These are phyloP conservation scores for Philypnodon macrostomus DNA, from an alignment of 2,797 vertebrate species.

Conservation along the genomic window DNA sequence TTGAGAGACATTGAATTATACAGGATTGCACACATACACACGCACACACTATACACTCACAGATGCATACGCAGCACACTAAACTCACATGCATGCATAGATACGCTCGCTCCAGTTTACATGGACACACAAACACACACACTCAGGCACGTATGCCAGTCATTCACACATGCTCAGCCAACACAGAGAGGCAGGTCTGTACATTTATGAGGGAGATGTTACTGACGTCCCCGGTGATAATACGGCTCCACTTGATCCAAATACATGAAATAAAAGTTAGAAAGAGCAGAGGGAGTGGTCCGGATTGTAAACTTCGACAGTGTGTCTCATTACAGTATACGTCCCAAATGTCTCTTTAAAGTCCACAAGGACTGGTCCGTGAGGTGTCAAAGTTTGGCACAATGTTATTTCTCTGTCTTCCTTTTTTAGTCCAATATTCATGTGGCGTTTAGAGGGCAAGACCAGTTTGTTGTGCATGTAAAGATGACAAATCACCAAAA, in stretches of 20 bases:
- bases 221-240: slow-evolving; percentile 72
- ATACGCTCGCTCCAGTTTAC: slow-evolving; percentile 19
- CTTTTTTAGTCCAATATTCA: slow-evolving; percentile 47
- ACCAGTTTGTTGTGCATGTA: slow-evolving; percentile 85
- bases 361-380: slow-evolving; percentile 61
- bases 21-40: slow-evolving; percentile 61
- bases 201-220: slow-evolving; percentile 80
- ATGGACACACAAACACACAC: slow-evolving; percentile 15
- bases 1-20: slow-evolving; percentile 74
- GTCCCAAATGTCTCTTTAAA: slow-evolving; percentile 50
- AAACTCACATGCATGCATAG: slow-evolving; percentile 56
- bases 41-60: slow-evolving; percentile 54
- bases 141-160: slow-evolving; percentile 45
- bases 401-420: slow-evolving; percentile 56
- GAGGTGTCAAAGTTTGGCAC: slow-evolving; percentile 80
- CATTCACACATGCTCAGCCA: slow-evolving; percentile 67
- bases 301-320: slow-evolving; percentile 67
- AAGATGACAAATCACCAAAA: slow-evolving; percentile 87
- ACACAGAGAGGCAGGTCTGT: slow-evolving; percentile 79
- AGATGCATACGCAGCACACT: slow-evolving; percentile 58
- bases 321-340: slow-evolving; percentile 52
- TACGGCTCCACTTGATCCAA: slow-evolving; percentile 73
- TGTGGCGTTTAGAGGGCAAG: slow-evolving; percentile 66
- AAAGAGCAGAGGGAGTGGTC: slow-evolving; percentile 70
- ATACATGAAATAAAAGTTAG: slow-evolving; percentile 72